Percentiles rank a stretch among this genome's conserved stretches.
phyloP scores from a whole-genome alignment of 2,113 vertebrate species.

The Perca fluviatilis region DNA sequence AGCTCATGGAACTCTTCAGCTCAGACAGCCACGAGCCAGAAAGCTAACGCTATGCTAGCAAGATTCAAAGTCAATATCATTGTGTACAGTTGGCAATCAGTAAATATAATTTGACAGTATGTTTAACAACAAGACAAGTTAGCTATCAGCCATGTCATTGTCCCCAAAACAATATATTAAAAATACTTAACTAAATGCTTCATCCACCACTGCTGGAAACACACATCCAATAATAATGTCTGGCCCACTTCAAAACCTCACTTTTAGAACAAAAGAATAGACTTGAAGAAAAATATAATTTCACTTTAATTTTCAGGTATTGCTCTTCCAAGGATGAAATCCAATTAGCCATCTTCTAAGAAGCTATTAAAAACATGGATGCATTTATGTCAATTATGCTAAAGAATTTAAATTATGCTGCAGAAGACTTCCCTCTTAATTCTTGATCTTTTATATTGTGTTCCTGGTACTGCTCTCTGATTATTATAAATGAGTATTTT shows the following conservation, averaged over 20 bases:
- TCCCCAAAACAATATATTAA: too few relatives aligned
- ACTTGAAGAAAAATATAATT: not conserved
- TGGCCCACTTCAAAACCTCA: not conserved
- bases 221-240: conserved; percentile 2
- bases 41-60: too few relatives aligned
- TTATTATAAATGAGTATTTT: not conserved
- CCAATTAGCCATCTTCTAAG: conserved; percentile 15
- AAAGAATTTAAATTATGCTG: conserved; percentile 15
- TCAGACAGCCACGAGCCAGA: too few relatives aligned
- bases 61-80: too few relatives aligned
- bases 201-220: not conserved
- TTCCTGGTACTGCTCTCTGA: not conserved
- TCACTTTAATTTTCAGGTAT: not conserved
- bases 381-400: not conserved
- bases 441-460: not conserved
- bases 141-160: too few relatives aligned
- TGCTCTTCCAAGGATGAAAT: conserved; percentile 15
- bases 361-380: conserved; percentile 3
- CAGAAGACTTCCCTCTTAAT: not conserved
- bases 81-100: too few relatives aligned
- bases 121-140: too few relatives aligned
- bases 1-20: too few relatives aligned
- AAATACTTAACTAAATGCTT: not conserved
- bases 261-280: not conserved
- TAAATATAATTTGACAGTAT: too few relatives aligned